Evolutionary conservation across 2,113 vertebrate genomes (phyloP).

Genomic region (Hippocampus guttulatus): DNA sequence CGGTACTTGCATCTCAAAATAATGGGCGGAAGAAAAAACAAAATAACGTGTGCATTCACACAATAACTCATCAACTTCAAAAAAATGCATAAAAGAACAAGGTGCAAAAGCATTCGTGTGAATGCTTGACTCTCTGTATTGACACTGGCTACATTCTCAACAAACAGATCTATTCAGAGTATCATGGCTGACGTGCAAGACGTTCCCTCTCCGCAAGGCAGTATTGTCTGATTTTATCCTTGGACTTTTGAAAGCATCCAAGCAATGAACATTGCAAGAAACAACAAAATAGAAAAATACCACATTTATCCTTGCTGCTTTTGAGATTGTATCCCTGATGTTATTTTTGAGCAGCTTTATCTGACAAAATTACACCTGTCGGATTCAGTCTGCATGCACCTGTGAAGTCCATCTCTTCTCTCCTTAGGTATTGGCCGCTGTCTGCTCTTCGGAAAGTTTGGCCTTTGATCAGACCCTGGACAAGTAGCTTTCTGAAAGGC

Average conservation of each 20-base stretch:
- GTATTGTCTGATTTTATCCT: not conserved
- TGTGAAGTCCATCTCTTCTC: conserved; percentile 83
- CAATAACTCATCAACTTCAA: not conserved
- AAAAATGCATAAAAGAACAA: not conserved
- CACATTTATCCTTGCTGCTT: not conserved
- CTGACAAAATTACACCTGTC: not conserved
- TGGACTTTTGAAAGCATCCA: not conserved
- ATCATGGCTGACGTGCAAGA: not conserved
- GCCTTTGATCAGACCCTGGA: conserved; percentile 95
- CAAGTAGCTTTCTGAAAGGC: conserved; percentile 89
- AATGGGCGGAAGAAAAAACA: no score
- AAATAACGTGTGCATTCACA: no score
- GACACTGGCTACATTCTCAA: not conserved
- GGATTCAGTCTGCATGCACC: conserved; percentile 65
- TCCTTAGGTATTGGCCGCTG: conserved; percentile 82
- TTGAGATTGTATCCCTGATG: not conserved
- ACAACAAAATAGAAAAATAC: not conserved
- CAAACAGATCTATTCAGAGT: not conserved
- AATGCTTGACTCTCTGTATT: not conserved
- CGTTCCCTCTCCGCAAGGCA: not conserved
- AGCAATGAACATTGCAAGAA: not conserved
- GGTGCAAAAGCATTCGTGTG: not conserved
- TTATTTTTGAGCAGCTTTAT: not conserved
- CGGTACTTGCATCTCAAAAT: no score
- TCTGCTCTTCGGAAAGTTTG: conserved; percentile 81